These are phyloP conservation scores for Rhynchophorus ferrugineus DNA, from an alignment of 1,140 invertebrate species.

Conservation along the genomic window DNA sequence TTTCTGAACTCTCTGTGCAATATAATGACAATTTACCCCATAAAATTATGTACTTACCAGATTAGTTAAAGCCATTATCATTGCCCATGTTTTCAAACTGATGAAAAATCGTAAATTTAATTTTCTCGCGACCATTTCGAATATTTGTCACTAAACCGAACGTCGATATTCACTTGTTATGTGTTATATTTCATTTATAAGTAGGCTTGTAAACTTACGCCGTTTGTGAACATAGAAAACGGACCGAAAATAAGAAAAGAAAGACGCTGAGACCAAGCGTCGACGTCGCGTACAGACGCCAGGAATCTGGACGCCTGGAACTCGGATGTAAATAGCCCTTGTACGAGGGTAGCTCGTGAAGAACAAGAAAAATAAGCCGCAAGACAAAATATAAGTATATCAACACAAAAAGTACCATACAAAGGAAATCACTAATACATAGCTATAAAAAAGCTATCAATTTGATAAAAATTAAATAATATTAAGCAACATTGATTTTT, in stretches of 20 bases:
- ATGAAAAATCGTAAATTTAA: slow-evolving; percentile 1
- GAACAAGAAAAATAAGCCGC: too few species aligned
- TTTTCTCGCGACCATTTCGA: background rate
- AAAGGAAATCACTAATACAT: too few species aligned
- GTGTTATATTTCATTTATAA: slow-evolving; percentile 8
- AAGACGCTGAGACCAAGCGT: background rate
- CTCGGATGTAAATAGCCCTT: background rate
- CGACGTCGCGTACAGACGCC: slow-evolving; percentile 1
- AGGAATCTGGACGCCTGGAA: slow-evolving; percentile 4
- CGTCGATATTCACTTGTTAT: too few species aligned
- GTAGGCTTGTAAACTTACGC: background rate
- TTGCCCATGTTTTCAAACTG: slow-evolving; percentile 4
- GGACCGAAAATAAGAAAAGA: background rate
- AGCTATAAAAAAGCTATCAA: too few species aligned
- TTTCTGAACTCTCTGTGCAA: too few species aligned
- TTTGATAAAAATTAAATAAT: too few species aligned
- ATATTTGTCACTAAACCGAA: too few species aligned
- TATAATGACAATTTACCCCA: too few species aligned
- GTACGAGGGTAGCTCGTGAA: slow-evolving; percentile 5
- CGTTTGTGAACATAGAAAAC: background rate
- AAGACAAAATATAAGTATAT: too few species aligned
- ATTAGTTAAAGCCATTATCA: slow-evolving; percentile 1
- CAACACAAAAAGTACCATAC: too few species aligned
- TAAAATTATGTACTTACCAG: slow-evolving; percentile 2
- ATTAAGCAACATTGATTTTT: background rate